These are phyloP conservation scores for Axinella damicornis DNA, from an alignment of 37 sponge, comb jelly and placozoan species.

Conservation along the genomic window DNA sequence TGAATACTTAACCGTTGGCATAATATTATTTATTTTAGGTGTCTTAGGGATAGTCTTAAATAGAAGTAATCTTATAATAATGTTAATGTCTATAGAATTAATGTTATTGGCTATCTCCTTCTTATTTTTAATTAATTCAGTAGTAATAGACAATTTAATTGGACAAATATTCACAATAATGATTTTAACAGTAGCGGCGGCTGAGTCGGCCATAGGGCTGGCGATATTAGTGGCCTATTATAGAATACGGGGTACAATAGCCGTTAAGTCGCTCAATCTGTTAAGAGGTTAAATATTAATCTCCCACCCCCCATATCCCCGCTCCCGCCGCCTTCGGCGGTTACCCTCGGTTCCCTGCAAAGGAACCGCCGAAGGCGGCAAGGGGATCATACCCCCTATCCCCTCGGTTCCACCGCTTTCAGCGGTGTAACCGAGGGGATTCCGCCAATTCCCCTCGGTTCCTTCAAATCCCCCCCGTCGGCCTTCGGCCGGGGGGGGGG, in stretches of 20 bases:
- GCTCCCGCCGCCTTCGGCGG: too few species aligned
- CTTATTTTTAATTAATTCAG: conserved; percentile 62
- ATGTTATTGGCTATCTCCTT: conserved; percentile 79
- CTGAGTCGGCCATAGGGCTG: conserved; percentile 76
- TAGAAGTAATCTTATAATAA: conserved; percentile 81
- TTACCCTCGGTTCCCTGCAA: too few species aligned
- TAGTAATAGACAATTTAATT: conserved; percentile 48
- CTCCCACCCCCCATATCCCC: too few species aligned
- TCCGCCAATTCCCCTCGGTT: conserved; percentile 71
- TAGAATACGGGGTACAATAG: conserved; percentile 64
- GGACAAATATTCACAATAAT: conserved; percentile 78
- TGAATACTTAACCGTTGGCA: conserved; percentile 57
- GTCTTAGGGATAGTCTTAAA: conserved; percentile 76
- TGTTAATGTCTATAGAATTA: conserved; percentile 85
- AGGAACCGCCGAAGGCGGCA: too few species aligned
- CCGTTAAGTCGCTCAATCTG: conserved; percentile 59
- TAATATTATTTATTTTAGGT: conserved; percentile 70
- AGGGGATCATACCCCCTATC: too few species aligned
- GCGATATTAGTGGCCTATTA: conserved; percentile 76
- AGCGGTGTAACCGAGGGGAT: too few species aligned
- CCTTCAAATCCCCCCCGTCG: too few species aligned
- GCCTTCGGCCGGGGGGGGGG: too few species aligned
- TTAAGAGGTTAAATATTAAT: conserved; percentile 72
- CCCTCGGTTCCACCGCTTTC: too few species aligned
- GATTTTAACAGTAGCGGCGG: conserved; percentile 81